A percentile compares a stretch with the other conserved stretches of the same genome.
These are phyloP conservation scores for Pseudochirops cupreus DNA, from an alignment of 2,797 vertebrate species.

Conservation along the genomic window DNA sequence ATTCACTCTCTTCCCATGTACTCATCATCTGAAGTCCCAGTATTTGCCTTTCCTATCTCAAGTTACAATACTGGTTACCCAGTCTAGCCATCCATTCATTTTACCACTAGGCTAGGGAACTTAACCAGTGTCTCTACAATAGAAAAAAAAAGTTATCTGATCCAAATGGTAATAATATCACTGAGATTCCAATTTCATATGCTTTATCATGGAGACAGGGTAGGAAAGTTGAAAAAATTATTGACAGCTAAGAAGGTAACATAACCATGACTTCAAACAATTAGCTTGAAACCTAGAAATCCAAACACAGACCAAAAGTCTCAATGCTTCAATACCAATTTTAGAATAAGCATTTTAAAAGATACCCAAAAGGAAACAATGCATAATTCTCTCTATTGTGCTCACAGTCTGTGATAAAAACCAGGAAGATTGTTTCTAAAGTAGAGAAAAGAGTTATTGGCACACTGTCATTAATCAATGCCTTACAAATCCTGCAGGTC, in stretches of 20 bases:
- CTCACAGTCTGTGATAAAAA: neutral
- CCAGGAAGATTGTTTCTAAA: neutral
- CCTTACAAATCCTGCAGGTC: neutral
- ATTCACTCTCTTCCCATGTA: neutral
- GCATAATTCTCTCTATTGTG: neutral
- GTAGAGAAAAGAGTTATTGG: neutral
- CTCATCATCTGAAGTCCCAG: neutral
- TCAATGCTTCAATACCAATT: neutral
- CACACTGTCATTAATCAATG: neutral
- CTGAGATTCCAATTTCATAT: neutral
- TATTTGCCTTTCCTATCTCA: neutral
- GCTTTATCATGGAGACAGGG: neutral
- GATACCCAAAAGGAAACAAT: neutral
- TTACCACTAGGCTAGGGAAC: neutral
- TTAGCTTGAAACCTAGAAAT: neutral
- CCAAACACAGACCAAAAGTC: neutral
- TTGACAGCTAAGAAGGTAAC: neutral
- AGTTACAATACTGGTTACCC: neutral
- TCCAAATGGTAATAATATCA: neutral
- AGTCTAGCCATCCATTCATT: neutral
- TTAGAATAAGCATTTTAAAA: neutral
- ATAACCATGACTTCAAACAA: neutral
- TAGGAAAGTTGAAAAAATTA: neutral
- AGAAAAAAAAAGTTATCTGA: neutral
- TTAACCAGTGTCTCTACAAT: neutral